Conservation (phyloP, 2,113 vertebrate species). For the Balaenoptera acutorostrata region DNA sequence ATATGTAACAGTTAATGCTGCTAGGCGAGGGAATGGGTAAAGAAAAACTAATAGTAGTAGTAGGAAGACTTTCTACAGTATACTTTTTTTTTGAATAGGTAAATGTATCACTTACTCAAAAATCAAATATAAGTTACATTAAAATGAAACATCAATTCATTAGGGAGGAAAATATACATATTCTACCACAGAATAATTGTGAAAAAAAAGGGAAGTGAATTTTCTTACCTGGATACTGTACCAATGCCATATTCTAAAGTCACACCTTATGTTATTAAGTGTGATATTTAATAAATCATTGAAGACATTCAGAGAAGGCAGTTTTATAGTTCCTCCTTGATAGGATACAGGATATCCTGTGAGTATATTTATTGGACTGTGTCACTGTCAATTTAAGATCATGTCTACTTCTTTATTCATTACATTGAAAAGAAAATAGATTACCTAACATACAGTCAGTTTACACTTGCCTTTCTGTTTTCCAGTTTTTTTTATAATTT, state of each 20-base stretch:
- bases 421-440: slow-evolving; percentile 60
- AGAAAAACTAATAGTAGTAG: background rate
- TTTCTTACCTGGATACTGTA: background rate
- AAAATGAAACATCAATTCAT: background rate
- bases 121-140: background rate
- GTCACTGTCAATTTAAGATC: slow-evolving; percentile 45
- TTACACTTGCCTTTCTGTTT: slow-evolving; percentile 1
- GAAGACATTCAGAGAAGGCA: background rate
- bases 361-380: slow-evolving; percentile 43
- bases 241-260: background rate
- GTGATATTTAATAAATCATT: slow-evolving; percentile 48
- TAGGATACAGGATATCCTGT: background rate
- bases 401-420: slow-evolving; percentile 39
- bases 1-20: background rate
- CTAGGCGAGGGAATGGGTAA: background rate
- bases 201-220: background rate
- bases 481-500: slow-evolving; percentile 11
- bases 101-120: background rate
- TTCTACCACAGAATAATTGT: background rate
- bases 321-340: slow-evolving; percentile 12
- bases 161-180: background rate
- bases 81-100: background rate
- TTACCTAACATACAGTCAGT: slow-evolving; percentile 23
- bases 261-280: slow-evolving; percentile 33
- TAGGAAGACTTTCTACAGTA: background rate